Base-by-base conservation (phyloP, 2,797 vertebrate genomes). In the Tarsius wallacei region DNA sequence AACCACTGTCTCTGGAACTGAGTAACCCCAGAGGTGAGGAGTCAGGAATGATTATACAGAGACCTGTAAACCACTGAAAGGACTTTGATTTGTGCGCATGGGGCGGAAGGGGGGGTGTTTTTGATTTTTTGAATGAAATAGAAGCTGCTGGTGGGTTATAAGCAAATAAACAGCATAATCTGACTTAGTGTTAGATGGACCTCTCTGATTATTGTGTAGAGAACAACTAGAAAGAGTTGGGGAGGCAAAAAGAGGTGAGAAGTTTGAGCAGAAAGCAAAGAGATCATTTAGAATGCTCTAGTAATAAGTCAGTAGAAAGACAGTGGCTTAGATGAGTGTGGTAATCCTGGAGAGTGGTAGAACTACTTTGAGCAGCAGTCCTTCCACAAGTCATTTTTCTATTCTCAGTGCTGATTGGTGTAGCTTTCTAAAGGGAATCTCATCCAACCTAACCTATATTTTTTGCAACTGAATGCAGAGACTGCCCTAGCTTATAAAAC, bases 341-440 rank as follows among this genome's bases (percentile, higher is more conserved):
- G 7, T 33, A 36, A 96, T 63, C 14, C 33, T 26, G 21, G 42
- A 64, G 21, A 49, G 42, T 47, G 42, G 13, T 49, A 49, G 49
- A 28, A 42, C 24, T 16, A 19, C 26, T 51, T 73, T 70, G 33
- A 57, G 1, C 17, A 64, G 57, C 86, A 55, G 26, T 55, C 68
- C 55, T 28, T 92, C 24, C 36, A 21, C 28, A 42, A 84, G 85
- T 36, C 51, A 84, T 59, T 22, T 53, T 91, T 68, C 82, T 78
- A 63, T 33, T 61, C n/a, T 7, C 5, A 24, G 19, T 36, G 26
- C n/a, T 13, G 28, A 10, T 51, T 59, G 21, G 26, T 6, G 15
- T 86, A 24, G 16, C 57, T 96, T 91, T 82, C 61, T 80, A 47
- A n/a, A 71, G 73, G 53, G 13, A 91, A 47, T 84, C 42, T 81